Percentiles rank a stretch among this genome's conserved stretches.
Evolutionary conservation across 2,888 invertebrate genomes (phyloP).

Genomic region (Caenorhabditis plicata): DNA sequence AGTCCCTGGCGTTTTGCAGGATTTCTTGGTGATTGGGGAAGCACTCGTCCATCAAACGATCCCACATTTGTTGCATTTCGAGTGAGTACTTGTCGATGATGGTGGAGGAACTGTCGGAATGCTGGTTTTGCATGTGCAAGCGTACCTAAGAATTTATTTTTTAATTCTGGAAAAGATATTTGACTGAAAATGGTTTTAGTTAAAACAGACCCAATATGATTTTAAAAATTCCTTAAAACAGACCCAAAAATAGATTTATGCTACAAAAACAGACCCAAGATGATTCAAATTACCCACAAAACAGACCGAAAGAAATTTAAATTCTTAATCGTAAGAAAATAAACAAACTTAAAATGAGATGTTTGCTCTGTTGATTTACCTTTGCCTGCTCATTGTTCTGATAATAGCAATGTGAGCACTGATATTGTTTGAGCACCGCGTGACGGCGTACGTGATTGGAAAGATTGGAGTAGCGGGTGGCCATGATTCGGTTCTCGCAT

Average conservation of each 20-base stretch:
- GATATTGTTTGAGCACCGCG: slow-evolving; percentile 50
- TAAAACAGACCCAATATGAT: neutral
- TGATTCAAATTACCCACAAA: no score
- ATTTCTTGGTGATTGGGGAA: slow-evolving; percentile 36
- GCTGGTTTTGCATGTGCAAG: slow-evolving; percentile 54
- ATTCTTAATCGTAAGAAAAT: neutral
- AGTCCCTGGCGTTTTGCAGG: neutral
- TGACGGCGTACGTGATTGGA: slow-evolving; percentile 54
- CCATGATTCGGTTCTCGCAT: slow-evolving; percentile 44
- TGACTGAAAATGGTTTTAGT: no score
- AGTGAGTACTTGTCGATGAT: slow-evolving; percentile 31
- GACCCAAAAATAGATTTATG: no score
- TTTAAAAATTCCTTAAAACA: neutral
- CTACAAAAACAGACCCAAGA: no score
- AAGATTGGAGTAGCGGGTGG: slow-evolving; percentile 39
- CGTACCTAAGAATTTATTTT: slow-evolving; percentile 33
- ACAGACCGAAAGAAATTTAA: neutral
- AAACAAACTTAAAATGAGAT: slow-evolving; percentile 2
- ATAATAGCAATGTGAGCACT: slow-evolving; percentile 52
- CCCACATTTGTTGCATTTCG: slow-evolving; percentile 51
- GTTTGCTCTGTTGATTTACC: slow-evolving; percentile 14
- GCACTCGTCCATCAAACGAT: slow-evolving; percentile 48
- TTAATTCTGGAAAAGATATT: no score
- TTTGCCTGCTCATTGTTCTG: slow-evolving; percentile 53
- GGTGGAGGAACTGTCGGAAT: slow-evolving; percentile 36